phyloP scores from a whole-genome alignment of 2,888 invertebrate genomes.

The Chrysodeixis includens region DNA sequence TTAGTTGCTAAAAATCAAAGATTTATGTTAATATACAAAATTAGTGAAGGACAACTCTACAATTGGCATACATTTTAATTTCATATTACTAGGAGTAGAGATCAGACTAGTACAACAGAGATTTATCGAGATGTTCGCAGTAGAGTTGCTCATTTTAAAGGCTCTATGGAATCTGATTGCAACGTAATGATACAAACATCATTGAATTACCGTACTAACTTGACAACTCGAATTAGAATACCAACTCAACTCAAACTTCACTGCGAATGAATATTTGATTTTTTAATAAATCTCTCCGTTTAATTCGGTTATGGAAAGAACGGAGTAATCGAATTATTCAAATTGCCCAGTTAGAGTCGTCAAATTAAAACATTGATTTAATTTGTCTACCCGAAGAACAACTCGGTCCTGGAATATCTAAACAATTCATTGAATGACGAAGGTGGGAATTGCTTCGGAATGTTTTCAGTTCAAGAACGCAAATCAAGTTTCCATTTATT shows the following conservation, averaged over 20 bases:
- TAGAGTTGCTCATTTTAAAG: no score
- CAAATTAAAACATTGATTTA: constrained; percentile 78
- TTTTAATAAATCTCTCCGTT: constrained; percentile 69
- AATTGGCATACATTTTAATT: no score
- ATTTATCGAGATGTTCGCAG: no score
- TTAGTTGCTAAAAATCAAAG: no score
- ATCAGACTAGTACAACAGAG: no score
- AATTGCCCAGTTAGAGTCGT: constrained; percentile 76
- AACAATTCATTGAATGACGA: constrained; percentile 39
- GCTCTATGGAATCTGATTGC: no score
- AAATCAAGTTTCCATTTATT: constrained; percentile 1
- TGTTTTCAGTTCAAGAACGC: not conserved
- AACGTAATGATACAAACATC: no score
- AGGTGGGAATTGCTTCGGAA: constrained; percentile 6
- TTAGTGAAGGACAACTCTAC: no score
- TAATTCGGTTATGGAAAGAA: constrained; percentile 74
- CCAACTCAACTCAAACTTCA: constrained; percentile 46
- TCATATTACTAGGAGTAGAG: no score
- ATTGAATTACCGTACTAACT: constrained; percentile 40
- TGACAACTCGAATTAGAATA: constrained; percentile 52
- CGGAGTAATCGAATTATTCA: constrained; percentile 79
- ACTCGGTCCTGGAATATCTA: constrained; percentile 45
- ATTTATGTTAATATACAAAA: no score
- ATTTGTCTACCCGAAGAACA: constrained; percentile 65
- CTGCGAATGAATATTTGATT: constrained; percentile 73